Conservation (phyloP, 2,797 vertebrate genomes). For the Ceryle rudis region DNA sequence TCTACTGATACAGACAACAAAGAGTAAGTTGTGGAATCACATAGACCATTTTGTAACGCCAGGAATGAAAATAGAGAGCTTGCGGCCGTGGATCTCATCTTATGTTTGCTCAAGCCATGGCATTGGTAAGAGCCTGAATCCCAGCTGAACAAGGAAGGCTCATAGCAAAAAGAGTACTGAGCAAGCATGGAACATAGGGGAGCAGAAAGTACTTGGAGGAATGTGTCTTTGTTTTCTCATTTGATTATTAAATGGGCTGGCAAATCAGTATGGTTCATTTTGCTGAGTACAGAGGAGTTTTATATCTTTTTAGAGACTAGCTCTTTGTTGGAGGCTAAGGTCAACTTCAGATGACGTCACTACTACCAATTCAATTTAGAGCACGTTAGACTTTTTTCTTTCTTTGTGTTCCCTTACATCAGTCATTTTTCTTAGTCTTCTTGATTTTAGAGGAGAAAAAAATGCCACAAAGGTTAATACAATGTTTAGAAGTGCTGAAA, state of each 20-base stretch:
- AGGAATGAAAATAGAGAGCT: neutral
- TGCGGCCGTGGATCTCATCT: neutral
- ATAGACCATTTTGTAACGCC: neutral
- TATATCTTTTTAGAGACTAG: neutral
- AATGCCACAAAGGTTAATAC: neutral
- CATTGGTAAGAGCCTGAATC: neutral
- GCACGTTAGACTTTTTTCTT: rapidly evolving
- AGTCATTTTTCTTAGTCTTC: neutral
- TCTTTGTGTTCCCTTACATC: neutral
- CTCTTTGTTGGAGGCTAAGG: neutral
- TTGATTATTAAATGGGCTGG: neutral
- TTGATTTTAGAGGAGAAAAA: neutral
- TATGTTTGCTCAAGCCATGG: neutral
- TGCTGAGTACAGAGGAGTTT: rapidly evolving
- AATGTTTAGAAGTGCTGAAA: neutral
- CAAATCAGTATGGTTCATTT: neutral
- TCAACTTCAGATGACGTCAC: neutral
- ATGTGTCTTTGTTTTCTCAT: neutral
- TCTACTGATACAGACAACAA: neutral
- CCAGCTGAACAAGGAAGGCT: neutral
- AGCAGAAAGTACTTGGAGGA: neutral
- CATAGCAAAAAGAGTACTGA: neutral
- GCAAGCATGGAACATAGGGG: rapidly evolving
- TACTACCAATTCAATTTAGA: neutral
- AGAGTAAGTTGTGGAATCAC: neutral